A percentile compares a stretch with the other conserved stretches of the same genome.
Evolutionary conservation across 2,888 invertebrate species (phyloP).

Genomic region (Dryomyza anilis): DNA sequence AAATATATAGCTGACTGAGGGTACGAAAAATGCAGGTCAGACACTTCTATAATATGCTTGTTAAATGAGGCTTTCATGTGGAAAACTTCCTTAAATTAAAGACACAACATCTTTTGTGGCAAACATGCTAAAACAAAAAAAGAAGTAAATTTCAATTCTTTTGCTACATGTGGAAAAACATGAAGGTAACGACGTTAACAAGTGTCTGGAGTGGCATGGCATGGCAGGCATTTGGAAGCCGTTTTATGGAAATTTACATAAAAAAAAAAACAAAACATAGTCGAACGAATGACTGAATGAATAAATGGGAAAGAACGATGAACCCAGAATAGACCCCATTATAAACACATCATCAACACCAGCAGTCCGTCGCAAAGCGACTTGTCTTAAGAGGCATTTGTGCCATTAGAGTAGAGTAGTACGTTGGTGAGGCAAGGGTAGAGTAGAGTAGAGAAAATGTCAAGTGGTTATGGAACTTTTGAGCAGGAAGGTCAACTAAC

Average conservation of each 20-base stretch:
- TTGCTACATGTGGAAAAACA: too few species aligned
- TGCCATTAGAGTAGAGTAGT: background rate
- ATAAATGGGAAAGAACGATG: background rate
- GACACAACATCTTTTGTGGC: background rate
- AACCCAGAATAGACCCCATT: background rate
- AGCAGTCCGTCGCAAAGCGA: background rate
- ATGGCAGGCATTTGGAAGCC: background rate
- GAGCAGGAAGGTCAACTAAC: too few species aligned
- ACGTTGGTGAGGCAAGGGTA: background rate
- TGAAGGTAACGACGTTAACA: background rate
- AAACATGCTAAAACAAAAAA: too few species aligned
- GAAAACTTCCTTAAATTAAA: constrained; percentile 14
- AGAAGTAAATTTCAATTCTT: too few species aligned
- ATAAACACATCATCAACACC: background rate
- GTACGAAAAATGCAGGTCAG: constrained; percentile 12
- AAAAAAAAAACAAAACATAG: background rate
- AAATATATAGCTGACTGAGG: too few species aligned
- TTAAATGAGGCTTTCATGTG: constrained; percentile 11
- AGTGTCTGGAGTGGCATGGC: background rate
- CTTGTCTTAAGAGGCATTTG: background rate
- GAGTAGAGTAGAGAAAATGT: background rate
- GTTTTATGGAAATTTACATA: constrained; percentile 6
- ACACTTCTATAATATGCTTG: constrained; percentile 4
- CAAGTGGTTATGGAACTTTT: background rate
- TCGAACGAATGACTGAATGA: too few species aligned